These are phyloP conservation scores for Salarias fasciatus DNA, from an alignment of 2,797 vertebrate species.

Conservation along the genomic window DNA sequence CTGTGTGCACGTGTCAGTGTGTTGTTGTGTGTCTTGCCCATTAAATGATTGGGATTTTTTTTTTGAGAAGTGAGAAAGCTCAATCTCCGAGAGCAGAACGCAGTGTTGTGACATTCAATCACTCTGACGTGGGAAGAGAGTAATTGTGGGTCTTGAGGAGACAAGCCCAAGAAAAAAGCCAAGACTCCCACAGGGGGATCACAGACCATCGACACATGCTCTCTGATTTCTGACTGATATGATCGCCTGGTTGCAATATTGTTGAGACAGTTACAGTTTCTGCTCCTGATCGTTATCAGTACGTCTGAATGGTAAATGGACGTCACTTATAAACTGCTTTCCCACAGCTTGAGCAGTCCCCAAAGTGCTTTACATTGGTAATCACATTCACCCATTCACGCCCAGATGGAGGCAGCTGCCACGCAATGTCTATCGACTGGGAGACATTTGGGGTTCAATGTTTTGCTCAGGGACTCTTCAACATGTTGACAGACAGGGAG, in stretches of 20 bases:
- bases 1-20: neutral
- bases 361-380: no score
- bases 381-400: no score
- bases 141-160: conserved; percentile 64
- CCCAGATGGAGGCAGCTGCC: no score
- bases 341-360: no score
- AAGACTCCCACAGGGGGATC: conserved; percentile 59
- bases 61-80: conserved; percentile 33
- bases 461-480: no score
- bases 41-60: conserved; percentile 26
- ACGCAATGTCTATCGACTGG: no score
- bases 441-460: no score
- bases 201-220: conserved; percentile 66
- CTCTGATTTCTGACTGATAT: conserved; percentile 67
- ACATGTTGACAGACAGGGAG: no score
- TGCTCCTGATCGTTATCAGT: conserved; percentile 60
- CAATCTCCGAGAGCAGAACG: conserved; percentile 33
- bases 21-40: neutral
- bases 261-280: conserved; percentile 59
- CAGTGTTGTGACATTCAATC: conserved; percentile 76
- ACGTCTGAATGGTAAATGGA: no score
- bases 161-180: conserved; percentile 29
- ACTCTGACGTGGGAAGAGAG: conserved; percentile 59
- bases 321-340: no score
- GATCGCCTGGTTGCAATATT: conserved; percentile 54